Percentiles rank a stretch among this genome's conserved stretches.
Conservation (phyloP, 2,797 vertebrate genomes). For the Paedocypris micromegethes region DNA sequence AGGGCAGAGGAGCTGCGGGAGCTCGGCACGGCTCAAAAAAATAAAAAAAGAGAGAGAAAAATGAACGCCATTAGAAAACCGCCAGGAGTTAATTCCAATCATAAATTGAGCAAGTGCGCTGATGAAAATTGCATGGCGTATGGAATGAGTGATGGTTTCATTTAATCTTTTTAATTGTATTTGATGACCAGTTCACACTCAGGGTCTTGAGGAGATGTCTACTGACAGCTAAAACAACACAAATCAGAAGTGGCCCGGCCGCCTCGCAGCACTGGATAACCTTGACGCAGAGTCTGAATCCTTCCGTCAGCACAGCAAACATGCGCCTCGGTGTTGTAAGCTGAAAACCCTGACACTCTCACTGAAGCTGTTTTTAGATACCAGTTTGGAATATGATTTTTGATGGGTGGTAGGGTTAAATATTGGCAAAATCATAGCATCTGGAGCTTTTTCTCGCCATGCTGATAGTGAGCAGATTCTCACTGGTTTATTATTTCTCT, state of each 20-base stretch:
- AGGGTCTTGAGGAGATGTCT: constrained; percentile 40
- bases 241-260: constrained; percentile 38
- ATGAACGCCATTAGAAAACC: constrained; percentile 37
- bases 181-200: constrained; percentile 47
- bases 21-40: constrained; percentile 29
- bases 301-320: constrained; percentile 35
- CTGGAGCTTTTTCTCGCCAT: no score
- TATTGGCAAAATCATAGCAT: no score
- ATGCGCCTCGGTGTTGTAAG: background rate
- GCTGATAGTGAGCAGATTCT: no score
- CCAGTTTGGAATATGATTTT: no score
- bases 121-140: constrained; percentile 33
- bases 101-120: constrained; percentile 46
- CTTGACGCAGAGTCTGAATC: constrained; percentile 50
- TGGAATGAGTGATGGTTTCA: constrained; percentile 37
- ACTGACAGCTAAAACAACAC: constrained; percentile 49
- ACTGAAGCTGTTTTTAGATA: no score
- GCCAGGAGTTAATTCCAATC: constrained; percentile 41
- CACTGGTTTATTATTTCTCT: no score
- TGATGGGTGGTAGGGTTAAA: no score
- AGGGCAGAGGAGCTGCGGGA: constrained; percentile 27
- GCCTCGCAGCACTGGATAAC: constrained; percentile 40
- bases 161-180: constrained; percentile 55
- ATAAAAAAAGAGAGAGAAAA: constrained; percentile 21
- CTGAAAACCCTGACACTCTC: no score